phyloP scores from a whole-genome alignment of 2,888 invertebrate species.

The Coenonympha arcania region DNA sequence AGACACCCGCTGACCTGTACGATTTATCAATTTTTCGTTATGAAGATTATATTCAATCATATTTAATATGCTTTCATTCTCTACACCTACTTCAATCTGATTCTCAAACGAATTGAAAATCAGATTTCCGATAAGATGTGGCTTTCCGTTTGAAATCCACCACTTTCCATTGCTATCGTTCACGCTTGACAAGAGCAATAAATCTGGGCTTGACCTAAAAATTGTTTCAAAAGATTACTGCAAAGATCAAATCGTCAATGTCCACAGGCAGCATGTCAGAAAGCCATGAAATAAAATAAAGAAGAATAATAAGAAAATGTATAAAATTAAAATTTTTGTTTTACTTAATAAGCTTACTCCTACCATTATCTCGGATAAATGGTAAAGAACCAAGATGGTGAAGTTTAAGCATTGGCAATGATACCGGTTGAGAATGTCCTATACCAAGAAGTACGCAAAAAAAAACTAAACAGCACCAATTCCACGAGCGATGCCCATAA shows the following conservation, averaged over 20 bases:
- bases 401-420: neutral
- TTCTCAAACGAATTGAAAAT: constrained; percentile 44
- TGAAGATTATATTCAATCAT: no score
- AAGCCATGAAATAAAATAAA: no score
- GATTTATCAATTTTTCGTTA: no score
- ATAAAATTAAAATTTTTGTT: no score
- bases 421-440: neutral
- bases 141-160: constrained; percentile 46
- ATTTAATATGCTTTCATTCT: no score
- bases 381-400: neutral
- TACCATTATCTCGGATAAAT: no score
- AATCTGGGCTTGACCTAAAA: constrained; percentile 15
- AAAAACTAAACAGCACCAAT: neutral
- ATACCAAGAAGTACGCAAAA: neutral
- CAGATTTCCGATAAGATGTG: constrained; percentile 42
- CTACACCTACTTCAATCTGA: constrained; percentile 15
- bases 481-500: neutral
- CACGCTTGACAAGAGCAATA: constrained; percentile 32
- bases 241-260: neutral
- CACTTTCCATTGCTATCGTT: constrained; percentile 42
- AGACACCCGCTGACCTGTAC: no score
- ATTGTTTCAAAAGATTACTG: neutral
- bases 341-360: no score
- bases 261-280: no score
- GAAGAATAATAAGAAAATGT: no score